Conservation (phyloP, 2,797 vertebrate genomes). For the Peromyscus nudipes region DNA sequence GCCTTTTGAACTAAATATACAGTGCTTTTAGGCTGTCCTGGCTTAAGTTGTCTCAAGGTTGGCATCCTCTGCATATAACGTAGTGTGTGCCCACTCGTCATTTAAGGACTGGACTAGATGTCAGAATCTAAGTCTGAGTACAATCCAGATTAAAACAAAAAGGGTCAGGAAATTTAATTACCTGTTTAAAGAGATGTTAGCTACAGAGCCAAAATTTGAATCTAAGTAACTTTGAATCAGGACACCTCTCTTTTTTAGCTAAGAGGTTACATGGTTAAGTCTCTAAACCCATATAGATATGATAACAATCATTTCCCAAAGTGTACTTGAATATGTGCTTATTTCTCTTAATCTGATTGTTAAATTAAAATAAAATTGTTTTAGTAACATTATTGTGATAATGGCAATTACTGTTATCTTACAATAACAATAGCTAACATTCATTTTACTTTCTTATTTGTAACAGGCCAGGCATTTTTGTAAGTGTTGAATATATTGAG, state of each 20-base stretch:
- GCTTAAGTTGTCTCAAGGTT: background rate
- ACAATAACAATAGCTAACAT: background rate
- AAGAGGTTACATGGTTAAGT: background rate
- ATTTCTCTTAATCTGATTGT: background rate
- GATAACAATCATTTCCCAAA: background rate
- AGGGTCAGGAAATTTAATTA: background rate
- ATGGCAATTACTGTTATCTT: background rate
- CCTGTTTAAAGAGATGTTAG: background rate
- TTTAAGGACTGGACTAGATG: rapidly evolving
- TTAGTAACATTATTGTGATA: background rate
- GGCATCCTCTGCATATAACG: no score
- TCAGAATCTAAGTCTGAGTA: background rate
- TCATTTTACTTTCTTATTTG: background rate
- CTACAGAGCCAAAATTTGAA: background rate
- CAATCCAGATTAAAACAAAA: background rate
- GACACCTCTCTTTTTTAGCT: background rate
- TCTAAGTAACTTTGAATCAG: background rate
- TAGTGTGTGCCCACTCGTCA: background rate
- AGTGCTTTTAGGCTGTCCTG: background rate
- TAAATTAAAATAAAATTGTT: background rate
- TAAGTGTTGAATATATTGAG: background rate
- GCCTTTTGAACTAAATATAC: background rate
- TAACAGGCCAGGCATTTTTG: rapidly evolving
- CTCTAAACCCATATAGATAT: background rate
- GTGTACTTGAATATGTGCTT: background rate